Evolutionary conservation across 1,140 invertebrate genomes (phyloP), one percentile per base, ranked within the genome.

Genomic region (Drosophila sp.): DNA sequence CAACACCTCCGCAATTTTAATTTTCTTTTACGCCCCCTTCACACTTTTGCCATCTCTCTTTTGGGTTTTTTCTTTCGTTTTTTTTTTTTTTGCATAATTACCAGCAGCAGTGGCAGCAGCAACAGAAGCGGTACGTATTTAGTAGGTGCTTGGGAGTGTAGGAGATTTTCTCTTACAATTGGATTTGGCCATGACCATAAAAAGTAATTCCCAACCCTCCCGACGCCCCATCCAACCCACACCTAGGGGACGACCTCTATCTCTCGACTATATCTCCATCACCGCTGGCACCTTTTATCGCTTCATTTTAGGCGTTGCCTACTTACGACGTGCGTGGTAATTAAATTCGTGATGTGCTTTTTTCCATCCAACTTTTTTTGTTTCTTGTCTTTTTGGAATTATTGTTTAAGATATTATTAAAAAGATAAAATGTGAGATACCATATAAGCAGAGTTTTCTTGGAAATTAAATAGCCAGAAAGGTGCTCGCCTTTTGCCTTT

Each of bases 281-380:
- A 33, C 33, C n/a, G 23, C 58, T 60, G 58, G 58, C 35, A 41
- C 30, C 38, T 38, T 62, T 58, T 68, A 75, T 75, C 72, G 72
- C 72, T 75, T 75, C 40, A 75, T 76, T 76, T 75, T 60, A 41
- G 58, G 65, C 47, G 65, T 81, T 81, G 54, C 56, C 54, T 58
- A 58, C 56, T 69, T 35, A 58, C 56, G 66, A 64, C 68, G 56
- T 77, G 81, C 70, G 73, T 70, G 78, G 63, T 81, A 86, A 82
- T 86, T 86, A 81, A 76, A 78, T 71, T 81, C 75, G 66, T 81
- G 78, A 72, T 70, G 70, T 69, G 41, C 62, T 57, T 78, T 72
- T 80, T 80, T 54, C 54, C 55, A 63, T 55, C 17, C 55, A 54
- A 62, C 54, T 70, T 68, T 67, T 61, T 63, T 63, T 41, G 17